Base-by-base conservation (phyloP, 2,888 invertebrate genomes). In the Thymelicus sylvestris region DNA sequence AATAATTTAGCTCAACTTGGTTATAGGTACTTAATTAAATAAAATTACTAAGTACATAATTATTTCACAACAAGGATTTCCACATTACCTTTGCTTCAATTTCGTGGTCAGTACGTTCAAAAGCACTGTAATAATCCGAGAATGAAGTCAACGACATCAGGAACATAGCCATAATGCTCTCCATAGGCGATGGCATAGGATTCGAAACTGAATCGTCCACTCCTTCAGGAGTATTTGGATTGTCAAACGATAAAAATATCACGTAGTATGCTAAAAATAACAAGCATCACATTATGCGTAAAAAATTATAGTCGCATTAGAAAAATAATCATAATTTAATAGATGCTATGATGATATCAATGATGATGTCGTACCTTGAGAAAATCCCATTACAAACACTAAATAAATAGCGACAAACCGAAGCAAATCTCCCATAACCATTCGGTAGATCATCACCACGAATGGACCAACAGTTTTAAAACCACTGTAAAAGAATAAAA, bases 371-470 rank as follows among this genome's bases (percentile, higher is more conserved):
- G 12, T 72, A 97, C 98, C 97, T 95, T 99, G 99, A 2, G 99
- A 98, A 86, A 99, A 99, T 72, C 98, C 98, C 96, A 99, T 97
- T 6, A 99, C 98, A 86, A 99, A 99, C 6, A 99, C 98, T 75
- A 98, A 93, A 86, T 99, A 99, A 84, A 99, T 99, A 63, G 97
- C 97, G 74, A 99, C 98, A 89, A 99, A 99, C 76, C 99, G 95
- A 39, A 99, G 93, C 47, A 99, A 94, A 91, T 99, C 99, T 71
- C 99, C 98, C 95, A 97, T 97, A 66, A 99, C 97, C 98, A 99
- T 99, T 76, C 98, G 96, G 91, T 99, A 99, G 79, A 99, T 98
- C 99, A 99, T 99, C 77, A 99, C 98, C n/a, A 99, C 99, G 95
- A 99, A 99, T 0, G 99, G 99, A 6, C 99, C 99, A 0, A 99